Conservation (phyloP, 2,113 vertebrate species). For the Phrynocephalus versicolor region DNA sequence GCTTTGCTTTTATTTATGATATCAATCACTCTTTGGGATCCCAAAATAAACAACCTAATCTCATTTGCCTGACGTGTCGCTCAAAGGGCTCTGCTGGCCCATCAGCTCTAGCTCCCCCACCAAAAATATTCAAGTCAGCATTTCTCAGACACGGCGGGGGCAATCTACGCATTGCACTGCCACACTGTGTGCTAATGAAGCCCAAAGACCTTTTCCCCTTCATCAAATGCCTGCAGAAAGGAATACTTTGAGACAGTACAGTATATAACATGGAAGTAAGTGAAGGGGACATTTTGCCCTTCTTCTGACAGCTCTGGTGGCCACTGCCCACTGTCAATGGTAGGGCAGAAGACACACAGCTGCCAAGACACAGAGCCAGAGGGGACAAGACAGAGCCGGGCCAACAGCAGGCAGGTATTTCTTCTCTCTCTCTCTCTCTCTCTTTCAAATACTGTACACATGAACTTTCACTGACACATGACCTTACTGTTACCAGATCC, state of each 20-base stretch:
- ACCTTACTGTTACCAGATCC: too few relatives aligned
- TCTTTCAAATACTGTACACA: too few relatives aligned
- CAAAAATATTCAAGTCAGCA: not conserved
- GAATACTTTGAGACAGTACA: not conserved
- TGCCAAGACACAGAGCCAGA: too few relatives aligned
- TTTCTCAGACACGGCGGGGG: not conserved
- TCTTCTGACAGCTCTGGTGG: not conserved
- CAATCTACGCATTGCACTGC: not conserved
- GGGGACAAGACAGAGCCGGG: too few relatives aligned
- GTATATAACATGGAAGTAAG: not conserved
- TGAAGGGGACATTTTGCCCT: not conserved
- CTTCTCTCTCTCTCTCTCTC: too few relatives aligned
- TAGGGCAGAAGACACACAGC: too few relatives aligned
- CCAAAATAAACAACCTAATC: conserved; percentile 37
- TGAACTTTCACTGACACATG: too few relatives aligned
- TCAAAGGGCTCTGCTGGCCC: conserved; percentile 41
- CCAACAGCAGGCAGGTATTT: too few relatives aligned
- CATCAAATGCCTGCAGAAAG: not conserved
- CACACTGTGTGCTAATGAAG: not conserved
- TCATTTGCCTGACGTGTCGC: conserved; percentile 31
- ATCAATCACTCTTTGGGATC: conserved; percentile 49
- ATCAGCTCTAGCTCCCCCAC: conserved; percentile 2
- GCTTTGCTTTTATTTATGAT: conserved; percentile 59
- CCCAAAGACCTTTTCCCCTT: not conserved
- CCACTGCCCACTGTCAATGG: not conserved